These are phyloP conservation scores for Chionomys nivalis DNA, from an alignment of 2,113 vertebrate genomes.

Conservation along the genomic window DNA sequence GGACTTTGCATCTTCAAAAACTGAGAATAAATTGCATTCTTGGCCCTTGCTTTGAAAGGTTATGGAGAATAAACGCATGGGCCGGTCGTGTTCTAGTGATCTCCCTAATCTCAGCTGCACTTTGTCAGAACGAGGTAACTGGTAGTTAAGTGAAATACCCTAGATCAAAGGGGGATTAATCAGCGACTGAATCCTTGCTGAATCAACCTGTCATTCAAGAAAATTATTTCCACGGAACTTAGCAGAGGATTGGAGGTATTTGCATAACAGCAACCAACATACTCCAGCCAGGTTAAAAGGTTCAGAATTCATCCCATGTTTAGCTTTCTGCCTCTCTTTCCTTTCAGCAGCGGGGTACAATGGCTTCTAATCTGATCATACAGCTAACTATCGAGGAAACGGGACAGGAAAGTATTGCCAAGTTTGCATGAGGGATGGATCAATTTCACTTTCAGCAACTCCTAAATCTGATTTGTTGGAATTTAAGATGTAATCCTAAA, in stretches of 20 bases:
- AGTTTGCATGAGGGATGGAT: conserved; percentile 91
- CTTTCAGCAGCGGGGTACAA: conserved; percentile 89
- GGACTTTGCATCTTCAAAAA: conserved; percentile 88
- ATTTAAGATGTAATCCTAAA: conserved; percentile 93
- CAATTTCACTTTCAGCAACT: conserved; percentile 92
- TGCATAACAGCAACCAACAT: conserved; percentile 90
- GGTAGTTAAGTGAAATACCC: conserved; percentile 93
- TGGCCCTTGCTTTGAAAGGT: conserved; percentile 87
- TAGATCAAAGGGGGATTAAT: conserved; percentile 95
- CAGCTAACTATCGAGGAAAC: conserved; percentile 89
- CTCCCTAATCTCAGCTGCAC: conserved; percentile 91
- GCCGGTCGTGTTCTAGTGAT: conserved; percentile 87
- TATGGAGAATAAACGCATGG: conserved; percentile 86
- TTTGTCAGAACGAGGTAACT: conserved; percentile 93
- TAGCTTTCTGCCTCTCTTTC: conserved; percentile 89
- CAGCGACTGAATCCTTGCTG: conserved; percentile 91
- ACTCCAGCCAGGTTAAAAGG: conserved; percentile 94
- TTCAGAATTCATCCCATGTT: conserved; percentile 90
- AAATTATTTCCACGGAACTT: conserved; percentile 94
- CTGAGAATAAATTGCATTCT: conserved; percentile 88
- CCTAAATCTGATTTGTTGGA: conserved; percentile 93
- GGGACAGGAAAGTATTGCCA: conserved; percentile 90
- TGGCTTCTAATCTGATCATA: conserved; percentile 91
- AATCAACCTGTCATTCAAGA: conserved; percentile 95
- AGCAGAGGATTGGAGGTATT: conserved; percentile 91